Base-by-base conservation (phyloP, 1,140 invertebrate species). In the Drosophila ironensis region DNA sequence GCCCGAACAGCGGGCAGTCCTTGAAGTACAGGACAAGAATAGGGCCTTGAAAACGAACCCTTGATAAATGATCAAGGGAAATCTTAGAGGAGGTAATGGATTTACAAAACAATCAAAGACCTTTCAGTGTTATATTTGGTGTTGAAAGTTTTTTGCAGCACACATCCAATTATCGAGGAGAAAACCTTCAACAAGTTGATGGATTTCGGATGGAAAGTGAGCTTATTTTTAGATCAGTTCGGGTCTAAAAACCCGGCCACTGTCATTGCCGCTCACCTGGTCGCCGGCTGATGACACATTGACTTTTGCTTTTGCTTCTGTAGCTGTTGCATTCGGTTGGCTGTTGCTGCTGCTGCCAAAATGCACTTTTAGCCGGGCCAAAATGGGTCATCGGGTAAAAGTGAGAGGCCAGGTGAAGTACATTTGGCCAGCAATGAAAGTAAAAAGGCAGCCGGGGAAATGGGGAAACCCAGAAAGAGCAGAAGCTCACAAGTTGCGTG, bases 1-100 rank as follows among this genome's bases (percentile, higher is more conserved):
- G 53, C 45, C 76, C 14, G 46, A 80, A 61, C 78, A 84, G 72
- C 78, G 71, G 78, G 72, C 41, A 61, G 72, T 60, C 78, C 45
- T 6, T 33, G 4, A 60, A 30, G 12, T n/a, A 2, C 46, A 37
- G 47, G 61, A 53, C 30, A 33, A 22, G 12, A 59, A 11, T 8
- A 14, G 16, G 33, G 14, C 12, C 14, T 12, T 5, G 30, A 33
- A 33, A 33, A 33, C 30, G 59, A 11, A 16, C 22, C 41, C 59
- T 30, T 61, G 59, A 63, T 63, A 47, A 40, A 28, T 22, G 24
- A 61, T 27, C 22, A 16, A 2, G 20, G n/a, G 30, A 33, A 12
- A 12, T 33, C 11, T 33, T 33, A 4, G n/a, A 12, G 1, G 20
- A 46, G 22, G 2, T 61, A 63, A 61, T 47, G 59, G 56, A 46